A percentile compares a stretch with the other conserved stretches of the same genome.
phyloP scores from a whole-genome alignment of 2,113 vertebrate species.

The Chitala chitala region DNA sequence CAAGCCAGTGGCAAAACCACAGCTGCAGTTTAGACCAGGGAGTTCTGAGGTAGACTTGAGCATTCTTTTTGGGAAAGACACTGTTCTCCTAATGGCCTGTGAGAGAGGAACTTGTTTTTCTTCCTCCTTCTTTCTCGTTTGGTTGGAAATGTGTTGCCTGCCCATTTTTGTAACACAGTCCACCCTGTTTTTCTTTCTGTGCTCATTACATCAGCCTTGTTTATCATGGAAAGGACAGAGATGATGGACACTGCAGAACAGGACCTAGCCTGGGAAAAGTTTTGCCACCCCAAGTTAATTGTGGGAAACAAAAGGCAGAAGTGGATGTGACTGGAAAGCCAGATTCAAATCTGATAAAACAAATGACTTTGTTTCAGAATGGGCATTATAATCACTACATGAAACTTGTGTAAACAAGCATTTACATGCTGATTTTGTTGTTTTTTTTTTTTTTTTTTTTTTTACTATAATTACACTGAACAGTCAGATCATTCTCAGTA shows the following conservation, averaged over 20 bases:
- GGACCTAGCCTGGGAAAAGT: no score
- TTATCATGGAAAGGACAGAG: not conserved
- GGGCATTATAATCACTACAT: no score
- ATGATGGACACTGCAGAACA: not conserved
- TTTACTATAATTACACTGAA: no score
- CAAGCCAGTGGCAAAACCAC: not conserved
- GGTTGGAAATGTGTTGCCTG: not conserved
- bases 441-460: no score
- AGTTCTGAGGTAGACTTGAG: not conserved
- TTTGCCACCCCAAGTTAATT: no score
- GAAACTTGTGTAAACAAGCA: no score
- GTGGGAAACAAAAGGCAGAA: no score
- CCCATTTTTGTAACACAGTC: not conserved
- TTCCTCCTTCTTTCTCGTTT: not conserved
- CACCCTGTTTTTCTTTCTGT: not conserved
- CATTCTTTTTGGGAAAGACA: not conserved
- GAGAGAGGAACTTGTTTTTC: not conserved
- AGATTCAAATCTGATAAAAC: no score
- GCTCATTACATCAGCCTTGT: slow-evolving; percentile 13
- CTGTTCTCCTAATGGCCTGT: not conserved
- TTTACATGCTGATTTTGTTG: no score
- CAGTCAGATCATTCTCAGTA: no score
- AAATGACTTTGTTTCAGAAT: no score
- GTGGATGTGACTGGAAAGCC: no score
- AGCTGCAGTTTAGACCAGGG: not conserved